Evolutionary conservation across 2,888 invertebrate genomes (phyloP).

Genomic region (Tetheella fluctuosa): DNA sequence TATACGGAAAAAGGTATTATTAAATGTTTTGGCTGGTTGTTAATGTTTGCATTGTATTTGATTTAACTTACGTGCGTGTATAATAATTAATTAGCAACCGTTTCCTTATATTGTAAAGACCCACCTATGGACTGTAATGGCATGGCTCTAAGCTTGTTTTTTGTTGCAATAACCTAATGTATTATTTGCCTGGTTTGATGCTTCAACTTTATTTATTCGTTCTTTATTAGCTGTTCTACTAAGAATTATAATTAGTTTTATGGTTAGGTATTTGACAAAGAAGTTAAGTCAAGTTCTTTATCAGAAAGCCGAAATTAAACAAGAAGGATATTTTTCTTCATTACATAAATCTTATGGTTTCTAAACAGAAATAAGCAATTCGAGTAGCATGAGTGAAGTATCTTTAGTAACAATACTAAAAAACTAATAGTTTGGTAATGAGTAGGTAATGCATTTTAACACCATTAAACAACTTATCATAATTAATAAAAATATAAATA

Average conservation of each 20-base stretch:
- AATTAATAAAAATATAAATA: too few relatives aligned
- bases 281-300: background rate
- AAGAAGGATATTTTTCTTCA: too few relatives aligned
- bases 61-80: slow-evolving; percentile 22
- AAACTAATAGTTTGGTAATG: too few relatives aligned
- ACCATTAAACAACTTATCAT: too few relatives aligned
- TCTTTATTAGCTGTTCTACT: too few relatives aligned
- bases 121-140: slow-evolving; percentile 66
- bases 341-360: too few relatives aligned
- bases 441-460: too few relatives aligned
- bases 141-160: slow-evolving; percentile 29
- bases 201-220: background rate
- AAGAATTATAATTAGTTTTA: background rate
- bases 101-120: slow-evolving; percentile 55
- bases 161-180: background rate
- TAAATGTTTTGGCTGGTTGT: slow-evolving; percentile 35
- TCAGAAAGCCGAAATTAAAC: background rate
- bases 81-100: background rate
- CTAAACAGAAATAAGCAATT: background rate
- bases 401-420: too few relatives aligned
- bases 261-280: background rate
- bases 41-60: slow-evolving; percentile 34
- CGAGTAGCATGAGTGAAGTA: too few relatives aligned
- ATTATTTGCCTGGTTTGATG: background rate
- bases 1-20: slow-evolving; percentile 93